Evolutionary conservation across 64 coral and sea anemone genomes (phyloP), one percentile per base, ranked within the genome.

Genomic region (Platygyra sinensis): DNA sequence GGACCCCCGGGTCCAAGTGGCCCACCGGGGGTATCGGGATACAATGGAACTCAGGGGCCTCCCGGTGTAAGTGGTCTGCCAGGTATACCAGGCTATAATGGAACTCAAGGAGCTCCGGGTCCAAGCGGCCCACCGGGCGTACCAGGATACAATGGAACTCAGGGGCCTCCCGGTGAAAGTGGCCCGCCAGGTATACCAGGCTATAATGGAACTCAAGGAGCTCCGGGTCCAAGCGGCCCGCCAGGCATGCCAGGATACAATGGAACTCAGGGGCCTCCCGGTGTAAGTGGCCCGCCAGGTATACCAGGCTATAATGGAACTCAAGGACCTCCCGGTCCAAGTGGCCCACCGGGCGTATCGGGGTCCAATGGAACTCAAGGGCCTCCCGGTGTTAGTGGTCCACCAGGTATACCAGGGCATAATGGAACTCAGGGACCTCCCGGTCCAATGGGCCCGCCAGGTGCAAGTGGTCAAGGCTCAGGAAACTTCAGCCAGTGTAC

Each of bases 401-500:
- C 87, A 22, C 54, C 10, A 57, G 54, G 54, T 57, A 12, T 57
- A 16, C 60, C 8, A 79, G 87, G 76, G 0, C 67, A 51, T 22
- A 61, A 79, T 46, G 88, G 88, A 22, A 62, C 88, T 67, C 32
- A 79, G 20, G 88, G 88, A 30, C 19, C 13, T 10, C 61, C 65
- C 22, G 87, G 75, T 77, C 22, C 36, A 89, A 32, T 27, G 14
- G 54, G 54, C 54, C 54, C 54, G 12, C 54, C 54, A 57, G 73
- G 87, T 59, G 16, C 20, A 7, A 57, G 42, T 28, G 72, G 73
- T 39, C 55, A 30, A 13, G 86, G 86, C 60, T 25, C 50, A 25
- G 86, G 46, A 60, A 79, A 90, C 50, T 90, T 90, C 29, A 90
- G 38, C 46, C 39, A 69, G 28, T 90, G 88, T 59, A 38, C 52